Conservation (phyloP, 2,113 vertebrate genomes). For the Ptilonorhynchus violaceus region DNA sequence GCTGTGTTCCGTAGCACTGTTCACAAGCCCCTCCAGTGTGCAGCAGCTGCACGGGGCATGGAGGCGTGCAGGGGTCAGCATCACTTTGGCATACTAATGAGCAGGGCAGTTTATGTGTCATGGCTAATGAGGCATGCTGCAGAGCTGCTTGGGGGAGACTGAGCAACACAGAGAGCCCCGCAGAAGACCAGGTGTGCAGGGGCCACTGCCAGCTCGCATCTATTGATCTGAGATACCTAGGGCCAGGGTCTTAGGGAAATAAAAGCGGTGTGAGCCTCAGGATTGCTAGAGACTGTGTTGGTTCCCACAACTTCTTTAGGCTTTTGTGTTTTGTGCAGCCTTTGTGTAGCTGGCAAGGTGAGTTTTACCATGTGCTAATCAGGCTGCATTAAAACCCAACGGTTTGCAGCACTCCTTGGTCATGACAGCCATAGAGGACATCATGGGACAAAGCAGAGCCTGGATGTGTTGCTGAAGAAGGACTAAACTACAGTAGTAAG, state of each 20-base stretch:
- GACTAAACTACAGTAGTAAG: not conserved
- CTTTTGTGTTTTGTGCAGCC: not conserved
- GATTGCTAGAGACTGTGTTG: not conserved
- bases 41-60: not conserved
- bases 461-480: not conserved
- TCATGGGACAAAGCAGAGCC: not conserved
- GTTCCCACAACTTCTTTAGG: not conserved
- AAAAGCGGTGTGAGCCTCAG: not conserved
- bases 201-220: not conserved
- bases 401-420: fast-evolving
- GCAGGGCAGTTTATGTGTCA: not conserved
- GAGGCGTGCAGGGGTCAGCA: fast-evolving
- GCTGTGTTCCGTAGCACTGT: fast-evolving
- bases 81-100: not conserved
- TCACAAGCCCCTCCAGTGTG: not conserved
- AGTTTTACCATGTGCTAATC: not conserved
- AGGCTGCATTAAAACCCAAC: fast-evolving
- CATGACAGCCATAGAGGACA: not conserved
- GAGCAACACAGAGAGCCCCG: fast-evolving
- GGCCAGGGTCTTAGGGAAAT: not conserved
- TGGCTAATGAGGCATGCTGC: fast-evolving
- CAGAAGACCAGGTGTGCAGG: not conserved
- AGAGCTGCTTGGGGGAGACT: not conserved
- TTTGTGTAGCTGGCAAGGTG: not conserved
- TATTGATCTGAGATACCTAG: not conserved